Evolutionary conservation across 2,888 invertebrate species (phyloP).

Genomic region (Ormyrus rosae): DNA sequence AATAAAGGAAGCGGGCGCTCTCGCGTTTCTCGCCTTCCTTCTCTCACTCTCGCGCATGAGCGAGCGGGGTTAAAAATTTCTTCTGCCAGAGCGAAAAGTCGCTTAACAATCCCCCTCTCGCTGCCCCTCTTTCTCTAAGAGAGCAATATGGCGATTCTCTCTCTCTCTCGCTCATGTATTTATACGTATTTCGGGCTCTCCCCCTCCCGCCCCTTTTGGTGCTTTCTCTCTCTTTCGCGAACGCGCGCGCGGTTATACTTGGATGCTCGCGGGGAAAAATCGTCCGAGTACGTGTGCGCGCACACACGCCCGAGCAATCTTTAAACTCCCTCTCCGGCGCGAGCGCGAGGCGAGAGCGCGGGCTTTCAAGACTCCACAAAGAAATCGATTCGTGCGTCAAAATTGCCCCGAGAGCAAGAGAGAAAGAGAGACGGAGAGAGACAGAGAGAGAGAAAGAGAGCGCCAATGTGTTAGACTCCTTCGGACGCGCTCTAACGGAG

Average conservation of each 20-base stretch:
- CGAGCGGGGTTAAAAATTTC: slow-evolving; percentile 49
- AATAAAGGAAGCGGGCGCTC: slow-evolving; percentile 48
- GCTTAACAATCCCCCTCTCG: slow-evolving; percentile 11
- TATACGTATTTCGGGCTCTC: slow-evolving; percentile 45
- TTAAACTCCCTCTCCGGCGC: slow-evolving; percentile 48
- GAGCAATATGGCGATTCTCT: slow-evolving; percentile 54
- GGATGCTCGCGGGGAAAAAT: too few relatives aligned
- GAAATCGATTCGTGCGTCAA: slow-evolving; percentile 58
- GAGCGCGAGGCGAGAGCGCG: slow-evolving; percentile 8
- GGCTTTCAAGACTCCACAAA: slow-evolving; percentile 56
- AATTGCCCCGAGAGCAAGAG: slow-evolving; percentile 46
- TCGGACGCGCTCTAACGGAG: too few relatives aligned
- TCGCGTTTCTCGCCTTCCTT: slow-evolving; percentile 16
- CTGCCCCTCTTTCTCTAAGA: slow-evolving; percentile 29
- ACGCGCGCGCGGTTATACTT: not conserved
- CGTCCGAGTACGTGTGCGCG: not conserved
- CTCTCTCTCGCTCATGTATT: slow-evolving; percentile 21
- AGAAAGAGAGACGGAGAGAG: not conserved
- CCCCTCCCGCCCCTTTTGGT: not conserved
- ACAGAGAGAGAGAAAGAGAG: not conserved
- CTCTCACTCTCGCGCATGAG: not conserved
- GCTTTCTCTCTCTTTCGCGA: slow-evolving; percentile 10
- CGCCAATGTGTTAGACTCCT: not conserved
- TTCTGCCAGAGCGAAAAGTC: slow-evolving; percentile 50
- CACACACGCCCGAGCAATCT: slow-evolving; percentile 45